These are phyloP conservation scores for Otis tarda DNA, from an alignment of 2,113 vertebrate species.

Conservation along the genomic window DNA sequence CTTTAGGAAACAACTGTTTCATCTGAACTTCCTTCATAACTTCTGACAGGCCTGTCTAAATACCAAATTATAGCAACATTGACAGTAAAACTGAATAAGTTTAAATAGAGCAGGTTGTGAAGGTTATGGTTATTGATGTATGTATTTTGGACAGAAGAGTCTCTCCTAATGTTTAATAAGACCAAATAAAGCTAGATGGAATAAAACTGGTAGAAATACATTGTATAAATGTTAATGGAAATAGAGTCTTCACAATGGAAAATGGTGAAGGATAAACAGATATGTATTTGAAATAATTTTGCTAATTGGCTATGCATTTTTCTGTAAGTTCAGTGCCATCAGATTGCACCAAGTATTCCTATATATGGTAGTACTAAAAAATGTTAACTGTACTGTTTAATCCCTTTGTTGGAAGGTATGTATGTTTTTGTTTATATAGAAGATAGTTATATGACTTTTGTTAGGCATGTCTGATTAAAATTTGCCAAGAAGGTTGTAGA, in stretches of 20 bases:
- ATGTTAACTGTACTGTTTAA: not conserved
- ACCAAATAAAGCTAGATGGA: not conserved
- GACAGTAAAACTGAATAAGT: not conserved
- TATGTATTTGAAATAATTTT: not conserved
- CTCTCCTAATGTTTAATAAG: not conserved
- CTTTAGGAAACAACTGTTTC: not conserved
- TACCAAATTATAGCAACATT: not conserved
- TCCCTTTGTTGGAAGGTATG: slow-evolving; percentile 54
- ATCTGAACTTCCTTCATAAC: not conserved
- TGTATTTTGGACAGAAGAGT: not conserved
- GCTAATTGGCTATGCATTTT: not conserved
- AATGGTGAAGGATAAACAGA: not conserved
- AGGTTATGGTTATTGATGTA: not conserved
- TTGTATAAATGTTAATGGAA: not conserved
- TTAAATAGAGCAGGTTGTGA: not conserved
- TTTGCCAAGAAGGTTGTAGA: slow-evolving; percentile 59
- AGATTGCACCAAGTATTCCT: not conserved
- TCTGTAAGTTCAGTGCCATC: not conserved
- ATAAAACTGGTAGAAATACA: not conserved
- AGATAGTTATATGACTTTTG: slow-evolving; percentile 45
- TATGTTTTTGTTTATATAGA: slow-evolving; percentile 59
- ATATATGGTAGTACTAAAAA: slow-evolving; percentile 30
- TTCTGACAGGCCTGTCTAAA: not conserved
- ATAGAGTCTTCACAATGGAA: not conserved
- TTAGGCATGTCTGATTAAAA: slow-evolving; percentile 56